These are phyloP conservation scores for Drosophila kohkoa DNA, from an alignment of 1,140 invertebrate genomes.

Conservation along the genomic window DNA sequence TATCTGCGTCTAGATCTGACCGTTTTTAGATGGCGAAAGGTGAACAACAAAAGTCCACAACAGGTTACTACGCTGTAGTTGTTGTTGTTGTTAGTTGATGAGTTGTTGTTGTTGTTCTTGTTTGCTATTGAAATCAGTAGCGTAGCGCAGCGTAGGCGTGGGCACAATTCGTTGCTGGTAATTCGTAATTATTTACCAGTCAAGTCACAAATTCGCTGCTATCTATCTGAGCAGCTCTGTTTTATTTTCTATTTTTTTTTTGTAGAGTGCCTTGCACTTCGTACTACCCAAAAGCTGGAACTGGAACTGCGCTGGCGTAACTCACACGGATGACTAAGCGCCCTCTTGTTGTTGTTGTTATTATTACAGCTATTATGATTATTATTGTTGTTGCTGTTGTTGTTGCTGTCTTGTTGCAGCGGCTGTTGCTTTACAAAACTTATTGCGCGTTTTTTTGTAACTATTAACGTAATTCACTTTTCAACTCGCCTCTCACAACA, in stretches of 20 bases:
- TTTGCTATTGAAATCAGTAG: constrained; percentile 56
- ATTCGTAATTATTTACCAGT: constrained; percentile 50
- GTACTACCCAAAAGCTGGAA: constrained; percentile 39
- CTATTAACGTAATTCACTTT: constrained; percentile 69
- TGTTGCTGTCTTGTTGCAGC: constrained; percentile 53
- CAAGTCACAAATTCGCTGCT: constrained; percentile 4
- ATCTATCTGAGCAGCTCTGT: constrained; percentile 8
- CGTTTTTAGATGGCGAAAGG: constrained; percentile 46
- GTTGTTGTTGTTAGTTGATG: constrained; percentile 12
- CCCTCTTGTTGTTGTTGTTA: constrained; percentile 28
- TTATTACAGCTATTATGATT: constrained; percentile 44
- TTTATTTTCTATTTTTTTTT: not conserved
- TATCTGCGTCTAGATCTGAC: constrained; percentile 16
- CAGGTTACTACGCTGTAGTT: constrained; percentile 45
- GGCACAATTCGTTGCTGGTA: constrained; percentile 29
- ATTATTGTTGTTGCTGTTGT: constrained; percentile 17
- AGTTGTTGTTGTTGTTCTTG: constrained; percentile 17
- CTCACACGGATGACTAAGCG: constrained; percentile 77
- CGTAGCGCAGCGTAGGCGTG: constrained; percentile 57
- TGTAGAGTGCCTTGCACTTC: constrained; percentile 1
- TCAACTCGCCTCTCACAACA: constrained; percentile 27
- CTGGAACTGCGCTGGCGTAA: constrained; percentile 60
- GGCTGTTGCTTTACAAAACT: constrained; percentile 38
- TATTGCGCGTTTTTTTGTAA: constrained; percentile 59
- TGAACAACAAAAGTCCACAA: constrained; percentile 54